These are phyloP conservation scores for Tetropium fuscum DNA, from an alignment of 2,888 invertebrate species.

Conservation along the genomic window DNA sequence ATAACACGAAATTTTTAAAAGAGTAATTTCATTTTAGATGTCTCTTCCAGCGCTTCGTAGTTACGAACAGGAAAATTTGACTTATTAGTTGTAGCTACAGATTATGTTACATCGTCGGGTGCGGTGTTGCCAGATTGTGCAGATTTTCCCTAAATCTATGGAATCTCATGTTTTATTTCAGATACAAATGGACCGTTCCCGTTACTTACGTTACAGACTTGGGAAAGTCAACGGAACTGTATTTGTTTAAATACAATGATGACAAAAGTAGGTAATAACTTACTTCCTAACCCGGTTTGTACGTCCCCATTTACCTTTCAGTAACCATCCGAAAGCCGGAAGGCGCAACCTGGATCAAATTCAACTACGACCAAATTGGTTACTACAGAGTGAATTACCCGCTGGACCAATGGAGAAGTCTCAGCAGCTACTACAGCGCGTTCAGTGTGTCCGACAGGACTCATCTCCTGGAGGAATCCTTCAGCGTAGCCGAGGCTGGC, in stretches of 20 bases:
- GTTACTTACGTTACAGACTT: constrained; percentile 78
- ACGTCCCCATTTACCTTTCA: constrained; percentile 53
- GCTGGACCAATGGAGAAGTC: constrained; percentile 72
- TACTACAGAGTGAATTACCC: constrained; percentile 92
- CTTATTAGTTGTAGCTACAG: too few relatives aligned
- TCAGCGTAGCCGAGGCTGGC: constrained; percentile 81
- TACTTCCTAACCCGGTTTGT: background rate
- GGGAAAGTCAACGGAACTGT: constrained; percentile 42
- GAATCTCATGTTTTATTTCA: constrained; percentile 60
- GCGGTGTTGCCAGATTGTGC: too few relatives aligned
- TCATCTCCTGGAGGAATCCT: constrained; percentile 85
- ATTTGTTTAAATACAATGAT: constrained; percentile 41
- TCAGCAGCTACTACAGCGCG: constrained; percentile 65
- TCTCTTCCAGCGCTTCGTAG: too few relatives aligned
- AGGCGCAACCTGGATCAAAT: constrained; percentile 78
- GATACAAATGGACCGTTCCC: constrained; percentile 89
- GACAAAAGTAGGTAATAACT: constrained; percentile 39
- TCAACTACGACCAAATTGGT: constrained; percentile 87
- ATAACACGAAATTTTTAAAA: too few relatives aligned
- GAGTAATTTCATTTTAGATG: too few relatives aligned
- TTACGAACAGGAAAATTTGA: too few relatives aligned
- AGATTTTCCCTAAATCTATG: too few relatives aligned
- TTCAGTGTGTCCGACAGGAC: constrained; percentile 79
- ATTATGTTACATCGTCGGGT: too few relatives aligned
- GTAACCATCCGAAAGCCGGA: constrained; percentile 69